phyloP scores from a whole-genome alignment of 2,888 invertebrate species.

The Heliconius charithonia region DNA sequence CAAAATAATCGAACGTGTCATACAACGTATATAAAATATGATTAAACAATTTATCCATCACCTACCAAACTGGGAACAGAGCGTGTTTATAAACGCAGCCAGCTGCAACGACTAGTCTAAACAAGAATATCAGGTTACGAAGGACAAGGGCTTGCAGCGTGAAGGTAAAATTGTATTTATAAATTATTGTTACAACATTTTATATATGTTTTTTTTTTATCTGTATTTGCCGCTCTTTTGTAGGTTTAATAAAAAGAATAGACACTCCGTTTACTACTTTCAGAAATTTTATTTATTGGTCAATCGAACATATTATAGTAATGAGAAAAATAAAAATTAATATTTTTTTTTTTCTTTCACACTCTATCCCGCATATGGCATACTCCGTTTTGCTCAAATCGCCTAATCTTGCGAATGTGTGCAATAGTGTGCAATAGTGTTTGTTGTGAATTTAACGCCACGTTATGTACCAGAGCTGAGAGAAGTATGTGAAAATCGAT shows the following conservation, averaged over 20 bases:
- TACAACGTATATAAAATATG: not conserved
- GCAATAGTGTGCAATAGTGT: too few species aligned
- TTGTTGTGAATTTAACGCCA: not conserved
- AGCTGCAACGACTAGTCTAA: conserved; percentile 40
- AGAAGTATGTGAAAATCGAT: not conserved
- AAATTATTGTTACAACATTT: not conserved
- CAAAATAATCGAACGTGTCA: conserved; percentile 7
- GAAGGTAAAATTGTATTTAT: conserved; percentile 36
- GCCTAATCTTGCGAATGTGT: too few species aligned
- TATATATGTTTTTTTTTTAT: not conserved
- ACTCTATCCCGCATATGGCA: not conserved
- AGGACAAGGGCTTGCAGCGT: conserved; percentile 40
- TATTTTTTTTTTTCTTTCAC: not conserved
- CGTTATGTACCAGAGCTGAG: not conserved
- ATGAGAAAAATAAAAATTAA: too few species aligned
- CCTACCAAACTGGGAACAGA: conserved; percentile 26
- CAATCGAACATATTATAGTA: too few species aligned
- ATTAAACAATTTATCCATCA: conserved; percentile 9
- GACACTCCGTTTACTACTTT: too few species aligned
- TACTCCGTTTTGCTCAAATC: too few species aligned
- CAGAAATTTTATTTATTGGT: too few species aligned
- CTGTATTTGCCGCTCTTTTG: not conserved
- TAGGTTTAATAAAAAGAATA: not conserved
- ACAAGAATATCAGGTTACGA: conserved; percentile 45
- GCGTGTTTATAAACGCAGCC: conserved; percentile 33